Evolutionary conservation across 1,140 invertebrate genomes (phyloP).

Genomic region (Plectrocnemia conspersa): DNA sequence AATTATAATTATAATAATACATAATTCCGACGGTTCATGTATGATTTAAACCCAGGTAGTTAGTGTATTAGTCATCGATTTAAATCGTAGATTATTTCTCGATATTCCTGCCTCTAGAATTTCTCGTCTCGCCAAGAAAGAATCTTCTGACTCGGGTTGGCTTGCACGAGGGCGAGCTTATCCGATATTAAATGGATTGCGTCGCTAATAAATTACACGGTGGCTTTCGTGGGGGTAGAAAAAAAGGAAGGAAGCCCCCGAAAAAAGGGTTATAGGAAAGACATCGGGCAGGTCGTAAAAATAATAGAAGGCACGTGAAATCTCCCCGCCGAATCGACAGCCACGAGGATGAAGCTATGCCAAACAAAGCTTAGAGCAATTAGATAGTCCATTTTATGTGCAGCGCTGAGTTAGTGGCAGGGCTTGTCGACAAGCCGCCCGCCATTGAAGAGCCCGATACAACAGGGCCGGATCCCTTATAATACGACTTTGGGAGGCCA

Average conservation of each 20-base stretch:
- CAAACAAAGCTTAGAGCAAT: constrained; percentile 31
- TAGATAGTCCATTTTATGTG: constrained; percentile 35
- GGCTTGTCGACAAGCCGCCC: constrained; percentile 24
- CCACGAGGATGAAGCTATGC: constrained; percentile 21
- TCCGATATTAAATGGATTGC: no score
- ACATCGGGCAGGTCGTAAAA: constrained; percentile 24
- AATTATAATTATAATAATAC: no score
- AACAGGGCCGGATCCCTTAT: constrained; percentile 2
- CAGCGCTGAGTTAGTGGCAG: constrained; percentile 22
- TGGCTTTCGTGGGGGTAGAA: no score
- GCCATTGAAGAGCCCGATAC: background rate
- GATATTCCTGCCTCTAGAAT: no score
- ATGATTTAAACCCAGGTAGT: no score
- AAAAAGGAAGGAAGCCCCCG: background rate
- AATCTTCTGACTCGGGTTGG: no score
- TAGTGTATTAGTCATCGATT: no score
- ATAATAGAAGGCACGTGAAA: constrained; percentile 9
- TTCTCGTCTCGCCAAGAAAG: no score
- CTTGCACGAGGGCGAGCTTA: no score
- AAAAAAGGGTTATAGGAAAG: constrained; percentile 14
- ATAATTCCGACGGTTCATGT: no score
- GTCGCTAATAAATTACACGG: no score
- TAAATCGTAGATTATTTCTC: no score
- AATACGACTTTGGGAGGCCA: background rate
- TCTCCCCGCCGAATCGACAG: constrained; percentile 12